phyloP scores from a whole-genome alignment of 37 sponge, comb jelly and placozoan species.

The Ephydatia muelleri region DNA sequence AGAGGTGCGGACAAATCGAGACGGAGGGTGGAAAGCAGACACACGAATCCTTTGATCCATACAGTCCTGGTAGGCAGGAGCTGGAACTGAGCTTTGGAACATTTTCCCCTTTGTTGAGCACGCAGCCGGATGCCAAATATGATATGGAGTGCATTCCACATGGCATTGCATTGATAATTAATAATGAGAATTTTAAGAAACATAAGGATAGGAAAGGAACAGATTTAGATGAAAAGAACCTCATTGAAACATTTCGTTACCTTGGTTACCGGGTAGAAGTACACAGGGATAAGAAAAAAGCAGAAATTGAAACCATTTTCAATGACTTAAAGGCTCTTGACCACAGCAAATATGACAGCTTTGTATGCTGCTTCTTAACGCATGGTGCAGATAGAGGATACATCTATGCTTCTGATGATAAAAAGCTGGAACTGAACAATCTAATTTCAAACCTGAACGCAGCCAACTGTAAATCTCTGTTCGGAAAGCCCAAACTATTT shows the following conservation, averaged over 20 bases:
- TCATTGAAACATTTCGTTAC: not conserved
- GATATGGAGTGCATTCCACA: slow-evolving; percentile 34
- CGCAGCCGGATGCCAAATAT: slow-evolving; percentile 2
- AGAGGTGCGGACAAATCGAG: not conserved
- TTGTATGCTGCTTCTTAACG: slow-evolving; percentile 8
- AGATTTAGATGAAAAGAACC: slow-evolving; percentile 4
- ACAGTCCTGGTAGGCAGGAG: not conserved
- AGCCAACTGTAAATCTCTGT: not conserved
- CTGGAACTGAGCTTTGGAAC: not conserved
- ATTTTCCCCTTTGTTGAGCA: not conserved
- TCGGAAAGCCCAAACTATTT: slow-evolving; percentile 35
- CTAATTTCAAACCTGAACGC: not conserved
- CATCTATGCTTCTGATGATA: slow-evolving; percentile 4
- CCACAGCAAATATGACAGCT: slow-evolving; percentile 11
- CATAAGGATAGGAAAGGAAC: not conserved
- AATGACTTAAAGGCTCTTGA: not conserved
- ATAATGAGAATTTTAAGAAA: not conserved
- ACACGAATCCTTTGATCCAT: not conserved
- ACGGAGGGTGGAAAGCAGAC: not conserved
- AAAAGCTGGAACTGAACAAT: not conserved
- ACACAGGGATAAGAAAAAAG: not conserved
- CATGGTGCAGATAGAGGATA: not conserved
- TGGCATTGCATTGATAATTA: slow-evolving; percentile 8
- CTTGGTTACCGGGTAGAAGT: slow-evolving; percentile 18
- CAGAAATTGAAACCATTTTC: not conserved